These are phyloP conservation scores for Toxotes lorentzi DNA, from an alignment of 2,797 vertebrate genomes.

Conservation along the genomic window DNA sequence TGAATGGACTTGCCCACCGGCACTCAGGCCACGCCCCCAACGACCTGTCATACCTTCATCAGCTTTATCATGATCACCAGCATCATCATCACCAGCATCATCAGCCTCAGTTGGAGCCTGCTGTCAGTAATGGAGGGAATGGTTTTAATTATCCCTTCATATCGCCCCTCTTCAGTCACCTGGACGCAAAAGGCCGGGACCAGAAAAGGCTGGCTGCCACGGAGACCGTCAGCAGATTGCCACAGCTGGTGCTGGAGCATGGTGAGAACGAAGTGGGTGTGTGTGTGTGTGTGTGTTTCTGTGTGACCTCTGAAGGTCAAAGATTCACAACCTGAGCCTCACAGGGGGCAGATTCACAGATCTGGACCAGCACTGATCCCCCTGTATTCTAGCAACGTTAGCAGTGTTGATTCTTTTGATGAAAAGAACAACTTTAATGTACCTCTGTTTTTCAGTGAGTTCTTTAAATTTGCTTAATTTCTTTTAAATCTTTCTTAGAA, in stretches of 20 bases:
- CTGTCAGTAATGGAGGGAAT: slow-evolving; percentile 74
- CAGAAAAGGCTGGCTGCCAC: slow-evolving; percentile 78
- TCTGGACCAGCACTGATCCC: background rate
- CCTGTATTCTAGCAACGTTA: background rate
- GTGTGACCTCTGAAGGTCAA: slow-evolving; percentile 18
- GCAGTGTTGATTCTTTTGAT: background rate
- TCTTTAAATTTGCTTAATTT: background rate
- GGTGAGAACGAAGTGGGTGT: slow-evolving; percentile 81
- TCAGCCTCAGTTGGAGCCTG: slow-evolving; percentile 55
- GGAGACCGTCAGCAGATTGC: slow-evolving; percentile 86
- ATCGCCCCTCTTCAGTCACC: slow-evolving; percentile 81
- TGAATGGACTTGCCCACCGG: slow-evolving; percentile 80
- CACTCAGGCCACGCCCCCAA: slow-evolving; percentile 83
- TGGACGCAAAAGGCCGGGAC: slow-evolving; percentile 68
- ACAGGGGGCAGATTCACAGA: background rate
- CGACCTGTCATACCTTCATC: slow-evolving; percentile 87
- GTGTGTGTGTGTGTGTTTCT: slow-evolving; percentile 21
- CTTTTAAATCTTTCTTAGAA: too few species aligned
- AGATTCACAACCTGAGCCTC: slow-evolving; percentile 3
- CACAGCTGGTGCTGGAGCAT: slow-evolving; percentile 88
- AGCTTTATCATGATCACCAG: slow-evolving; percentile 90
- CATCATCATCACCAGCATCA: slow-evolving; percentile 86
- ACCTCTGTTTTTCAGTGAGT: background rate
- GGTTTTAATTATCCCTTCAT: slow-evolving; percentile 95
- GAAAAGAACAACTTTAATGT: background rate